phyloP scores from a whole-genome alignment of 2,888 invertebrate species.

The Rhamnusium bicolor region DNA sequence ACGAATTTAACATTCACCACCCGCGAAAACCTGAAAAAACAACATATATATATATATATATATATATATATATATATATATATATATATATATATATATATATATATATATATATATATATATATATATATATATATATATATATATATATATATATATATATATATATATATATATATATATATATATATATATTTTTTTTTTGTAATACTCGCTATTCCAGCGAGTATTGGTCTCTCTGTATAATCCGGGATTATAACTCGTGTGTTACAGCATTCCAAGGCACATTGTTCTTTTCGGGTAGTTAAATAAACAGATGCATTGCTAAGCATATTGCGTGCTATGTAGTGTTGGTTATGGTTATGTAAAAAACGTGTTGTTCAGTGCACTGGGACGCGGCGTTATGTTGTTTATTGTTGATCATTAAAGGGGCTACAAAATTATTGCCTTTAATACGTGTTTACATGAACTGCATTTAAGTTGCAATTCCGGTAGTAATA shows the following conservation, averaged over 20 bases:
- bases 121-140: too few relatives aligned
- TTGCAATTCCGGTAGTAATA: constrained; percentile 54
- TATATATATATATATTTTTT: too few relatives aligned
- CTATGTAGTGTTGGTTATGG: neutral
- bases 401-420: constrained; percentile 5
- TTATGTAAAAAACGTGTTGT: constrained; percentile 7
- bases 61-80: too few relatives aligned
- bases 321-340: neutral
- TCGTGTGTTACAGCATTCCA: neutral
- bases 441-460: constrained; percentile 60
- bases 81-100: too few relatives aligned
- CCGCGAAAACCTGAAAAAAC: too few relatives aligned
- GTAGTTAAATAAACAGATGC: neutral
- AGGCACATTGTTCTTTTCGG: neutral
- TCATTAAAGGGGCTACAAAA: constrained; percentile 42
- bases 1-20: too few relatives aligned
- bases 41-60: too few relatives aligned
- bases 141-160: too few relatives aligned
- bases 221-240: neutral
- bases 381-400: neutral
- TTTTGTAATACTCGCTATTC: too few relatives aligned
- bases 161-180: too few relatives aligned
- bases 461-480: constrained; percentile 57
- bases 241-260: neutral
- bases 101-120: too few relatives aligned